Percentiles rank a stretch among this genome's conserved stretches.
Evolutionary conservation across 2,113 vertebrate species (phyloP).

Genomic region (Puntigrus tetrazona): DNA sequence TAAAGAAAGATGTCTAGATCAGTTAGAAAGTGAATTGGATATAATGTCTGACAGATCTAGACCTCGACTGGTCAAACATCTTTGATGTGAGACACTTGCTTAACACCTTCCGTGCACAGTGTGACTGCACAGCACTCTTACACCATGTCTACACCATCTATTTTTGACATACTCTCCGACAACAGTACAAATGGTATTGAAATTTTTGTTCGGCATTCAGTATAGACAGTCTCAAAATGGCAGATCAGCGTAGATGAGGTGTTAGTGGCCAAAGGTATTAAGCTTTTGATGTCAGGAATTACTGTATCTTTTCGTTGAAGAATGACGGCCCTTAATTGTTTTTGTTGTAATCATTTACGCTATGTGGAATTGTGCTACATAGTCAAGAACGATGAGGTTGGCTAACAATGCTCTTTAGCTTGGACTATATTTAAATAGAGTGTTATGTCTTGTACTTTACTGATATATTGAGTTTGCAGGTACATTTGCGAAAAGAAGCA

Average conservation of each 20-base stretch:
- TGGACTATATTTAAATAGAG: no score
- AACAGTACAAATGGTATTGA: neutral
- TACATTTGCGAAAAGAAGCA: neutral
- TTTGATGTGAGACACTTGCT: neutral
- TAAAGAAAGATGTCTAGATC: neutral
- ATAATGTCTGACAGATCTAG: neutral
- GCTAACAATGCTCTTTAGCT: neutral
- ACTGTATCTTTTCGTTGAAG: neutral
- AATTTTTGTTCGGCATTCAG: neutral
- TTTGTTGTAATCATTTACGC: neutral
- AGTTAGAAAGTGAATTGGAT: neutral
- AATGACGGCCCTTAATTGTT: neutral
- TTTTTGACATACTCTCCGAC: neutral
- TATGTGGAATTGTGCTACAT: neutral
- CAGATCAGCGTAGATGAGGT: neutral
- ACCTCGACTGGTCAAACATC: neutral
- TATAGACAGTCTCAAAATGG: neutral
- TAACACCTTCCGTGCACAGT: neutral
- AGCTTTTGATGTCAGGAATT: neutral
- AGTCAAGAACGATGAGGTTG: neutral
- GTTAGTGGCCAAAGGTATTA: neutral
- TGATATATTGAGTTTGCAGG: no score
- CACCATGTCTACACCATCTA: neutral
- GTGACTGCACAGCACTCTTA: neutral
- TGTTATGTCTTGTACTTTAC: no score